Evolutionary conservation across 2,797 vertebrate species (phyloP), one percentile per base, ranked within the genome.

Genomic region (Fistularia commersonii): DNA sequence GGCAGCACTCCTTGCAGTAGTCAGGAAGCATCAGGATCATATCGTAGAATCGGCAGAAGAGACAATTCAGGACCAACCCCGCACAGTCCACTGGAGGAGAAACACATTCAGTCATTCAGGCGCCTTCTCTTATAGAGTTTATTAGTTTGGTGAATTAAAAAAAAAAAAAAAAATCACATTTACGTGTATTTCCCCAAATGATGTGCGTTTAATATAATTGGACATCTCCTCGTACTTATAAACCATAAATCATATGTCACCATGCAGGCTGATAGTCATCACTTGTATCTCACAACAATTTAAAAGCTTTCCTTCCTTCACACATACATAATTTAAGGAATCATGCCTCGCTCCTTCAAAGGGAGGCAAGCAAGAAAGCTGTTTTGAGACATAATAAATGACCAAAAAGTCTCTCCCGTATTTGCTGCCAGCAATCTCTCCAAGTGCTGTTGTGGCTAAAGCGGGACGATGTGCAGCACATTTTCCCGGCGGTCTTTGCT

Each of bases 41-140:
- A 55, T 97, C 93, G 69, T 89, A 91, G 88, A 99, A 94, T 0
- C 91, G 93, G 87, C 97, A 98, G 88, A 95, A 98, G 85, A 99
- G 93, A 84, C 94, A 98, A 81, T 87, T 89, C 77, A 98, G 90
- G 79, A 98, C 87, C 40, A 98, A 87, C 46, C 92, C 92, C 23
- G 95, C 95, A 23, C 94, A 98, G 83, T 93, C 92, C 65, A 93
- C 97, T 99, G 87, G 75, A 57, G 45, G 55, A 69, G 32, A 75
- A 40, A 78, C 41, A 45, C 9, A 5, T 9, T 31, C 23, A 8
- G 32, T 34, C 14, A 23, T 4, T 23, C 23, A 23, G 23, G 23
- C 23, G 23, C 23, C 4, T 23, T 23, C 23, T 23, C 23, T 23
- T 23, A 23, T 2, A 23, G 23, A 23, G 23, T 23, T 23, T 23